phyloP scores from a whole-genome alignment of 2,113 vertebrate genomes.

The Phyllostomus discolor region DNA sequence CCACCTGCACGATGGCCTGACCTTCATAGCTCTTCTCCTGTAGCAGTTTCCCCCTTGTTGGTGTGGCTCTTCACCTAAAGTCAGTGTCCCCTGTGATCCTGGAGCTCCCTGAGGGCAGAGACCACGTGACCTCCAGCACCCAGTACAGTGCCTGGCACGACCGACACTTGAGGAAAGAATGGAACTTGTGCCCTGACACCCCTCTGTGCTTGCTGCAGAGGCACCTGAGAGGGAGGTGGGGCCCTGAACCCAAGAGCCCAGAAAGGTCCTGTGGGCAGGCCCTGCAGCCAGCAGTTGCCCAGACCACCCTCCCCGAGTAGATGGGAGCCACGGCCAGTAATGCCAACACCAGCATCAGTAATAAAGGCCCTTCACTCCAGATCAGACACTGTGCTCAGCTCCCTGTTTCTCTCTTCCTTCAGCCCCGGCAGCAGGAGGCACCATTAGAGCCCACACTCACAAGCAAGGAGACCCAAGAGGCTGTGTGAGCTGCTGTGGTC shows the following conservation, averaged over 20 bases:
- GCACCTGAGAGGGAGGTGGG: neutral
- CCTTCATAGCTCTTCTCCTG: neutral
- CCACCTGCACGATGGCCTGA: too few species aligned
- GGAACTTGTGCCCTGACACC: neutral
- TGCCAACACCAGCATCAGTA: accelerated
- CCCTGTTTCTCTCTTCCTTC: too few species aligned
- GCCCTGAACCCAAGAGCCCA: neutral
- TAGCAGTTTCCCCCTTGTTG: neutral
- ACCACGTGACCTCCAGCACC: neutral
- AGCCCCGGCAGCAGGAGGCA: neutral
- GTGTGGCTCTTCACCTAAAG: neutral
- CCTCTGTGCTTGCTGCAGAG: neutral
- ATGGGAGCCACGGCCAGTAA: neutral
- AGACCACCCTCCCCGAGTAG: neutral
- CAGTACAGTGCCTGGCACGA: neutral
- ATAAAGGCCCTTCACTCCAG: neutral
- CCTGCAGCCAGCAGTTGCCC: neutral
- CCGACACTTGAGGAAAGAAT: neutral
- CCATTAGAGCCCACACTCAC: neutral
- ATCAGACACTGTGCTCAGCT: neutral
- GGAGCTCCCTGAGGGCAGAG: neutral
- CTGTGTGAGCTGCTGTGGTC: neutral
- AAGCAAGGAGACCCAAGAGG: neutral
- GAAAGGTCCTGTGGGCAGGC: neutral
- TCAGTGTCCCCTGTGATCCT: neutral